Conservation (phyloP, 2,113 vertebrate genomes). For the Poecilia latipinna region DNA sequence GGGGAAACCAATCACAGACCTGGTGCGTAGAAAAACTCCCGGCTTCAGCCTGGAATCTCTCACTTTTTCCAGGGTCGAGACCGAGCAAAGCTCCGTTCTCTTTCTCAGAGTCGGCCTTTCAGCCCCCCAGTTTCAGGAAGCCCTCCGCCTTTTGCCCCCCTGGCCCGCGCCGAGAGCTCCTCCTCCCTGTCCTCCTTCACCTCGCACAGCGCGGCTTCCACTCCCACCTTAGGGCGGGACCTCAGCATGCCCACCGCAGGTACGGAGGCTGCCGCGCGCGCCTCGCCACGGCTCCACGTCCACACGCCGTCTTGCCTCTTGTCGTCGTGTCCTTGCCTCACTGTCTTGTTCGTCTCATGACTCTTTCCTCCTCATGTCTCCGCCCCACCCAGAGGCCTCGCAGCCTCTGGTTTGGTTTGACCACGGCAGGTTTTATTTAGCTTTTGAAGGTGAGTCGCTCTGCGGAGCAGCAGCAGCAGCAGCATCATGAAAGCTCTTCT, state of each 20-base stretch:
- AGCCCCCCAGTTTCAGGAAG: slow-evolving; percentile 95
- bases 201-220: slow-evolving; percentile 94
- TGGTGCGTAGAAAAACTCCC: slow-evolving; percentile 78
- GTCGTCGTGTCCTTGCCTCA: slow-evolving; percentile 84
- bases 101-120: slow-evolving; percentile 88
- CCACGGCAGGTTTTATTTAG: slow-evolving; percentile 99
- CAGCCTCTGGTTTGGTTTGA: slow-evolving; percentile 99
- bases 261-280: slow-evolving; percentile 28
- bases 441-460: slow-evolving; percentile 96
- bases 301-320: slow-evolving; percentile 65
- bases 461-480: slow-evolving; percentile 31
- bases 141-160: slow-evolving; percentile 92
- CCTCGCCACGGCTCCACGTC: slow-evolving; percentile 32
- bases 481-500: slow-evolving; percentile 21
- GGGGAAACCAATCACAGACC: slow-evolving; percentile 88
- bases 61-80: neutral
- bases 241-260: slow-evolving; percentile 79
- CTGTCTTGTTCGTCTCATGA: slow-evolving; percentile 75
- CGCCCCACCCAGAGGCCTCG: slow-evolving; percentile 91
- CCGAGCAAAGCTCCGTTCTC: neutral
- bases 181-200: slow-evolving; percentile 97
- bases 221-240: slow-evolving; percentile 93
- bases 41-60: neutral
- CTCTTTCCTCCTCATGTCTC: slow-evolving; percentile 85
- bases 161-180: slow-evolving; percentile 96